phyloP scores from a whole-genome alignment of 2,113 vertebrate genomes.

The Dasyurus viverrinus region DNA sequence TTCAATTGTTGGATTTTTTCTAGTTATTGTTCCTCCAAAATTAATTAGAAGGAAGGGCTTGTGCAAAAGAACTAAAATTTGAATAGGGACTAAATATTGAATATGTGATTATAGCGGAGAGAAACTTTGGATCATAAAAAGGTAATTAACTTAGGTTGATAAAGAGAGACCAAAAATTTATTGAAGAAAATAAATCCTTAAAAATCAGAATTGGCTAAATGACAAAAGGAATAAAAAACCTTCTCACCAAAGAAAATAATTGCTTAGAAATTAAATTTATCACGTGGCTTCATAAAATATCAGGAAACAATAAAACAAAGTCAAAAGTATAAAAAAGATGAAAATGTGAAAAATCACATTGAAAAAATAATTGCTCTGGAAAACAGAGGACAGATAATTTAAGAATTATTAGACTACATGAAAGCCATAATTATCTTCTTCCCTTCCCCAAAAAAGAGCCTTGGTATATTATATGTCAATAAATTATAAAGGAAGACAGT shows the following conservation, averaged over 20 bases:
- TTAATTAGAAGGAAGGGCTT: constrained; percentile 33
- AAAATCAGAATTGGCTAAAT: background rate
- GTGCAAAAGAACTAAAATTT: constrained; percentile 49
- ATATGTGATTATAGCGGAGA: constrained; percentile 46
- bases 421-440: background rate
- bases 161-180: background rate
- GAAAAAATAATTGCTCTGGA: background rate
- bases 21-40: constrained; percentile 40
- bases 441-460: background rate
- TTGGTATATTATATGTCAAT: background rate
- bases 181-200: background rate
- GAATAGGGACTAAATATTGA: constrained; percentile 49
- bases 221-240: background rate
- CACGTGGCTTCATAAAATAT: background rate
- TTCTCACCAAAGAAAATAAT: no score
- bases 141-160: background rate
- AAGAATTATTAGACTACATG: background rate
- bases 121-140: constrained; percentile 54
- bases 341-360: background rate
- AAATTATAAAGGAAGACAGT: background rate
- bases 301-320: background rate
- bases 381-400: background rate
- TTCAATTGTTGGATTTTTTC: constrained; percentile 74
- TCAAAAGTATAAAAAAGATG: background rate
- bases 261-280: no score